Percentiles rank a stretch among this genome's conserved stretches.
Conservation (phyloP, 2,888 invertebrate species). For the Eilema caniola region DNA sequence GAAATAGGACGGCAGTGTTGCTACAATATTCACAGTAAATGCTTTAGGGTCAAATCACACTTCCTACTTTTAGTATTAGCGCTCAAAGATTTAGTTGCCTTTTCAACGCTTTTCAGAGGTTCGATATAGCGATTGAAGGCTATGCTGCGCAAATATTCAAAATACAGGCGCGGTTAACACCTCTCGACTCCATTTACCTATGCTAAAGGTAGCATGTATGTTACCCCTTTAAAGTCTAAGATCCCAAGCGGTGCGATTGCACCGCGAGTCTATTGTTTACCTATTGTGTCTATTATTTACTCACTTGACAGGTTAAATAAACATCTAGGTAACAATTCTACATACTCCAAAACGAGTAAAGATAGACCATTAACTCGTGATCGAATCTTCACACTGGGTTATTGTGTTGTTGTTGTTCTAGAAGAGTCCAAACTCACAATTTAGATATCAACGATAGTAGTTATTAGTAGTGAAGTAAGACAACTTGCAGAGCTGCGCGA, state of each 20-base stretch:
- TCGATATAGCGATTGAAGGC: neutral
- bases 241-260: too few relatives aligned
- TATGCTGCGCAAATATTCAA: neutral
- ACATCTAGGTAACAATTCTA: slow-evolving; percentile 7
- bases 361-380: neutral
- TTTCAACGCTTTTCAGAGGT: neutral
- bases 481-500: neutral
- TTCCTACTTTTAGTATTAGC: neutral
- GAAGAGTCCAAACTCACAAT: neutral
- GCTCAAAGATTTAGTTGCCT: too few relatives aligned
- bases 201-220: neutral
- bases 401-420: neutral
- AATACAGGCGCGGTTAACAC: neutral
- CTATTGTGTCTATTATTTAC: too few relatives aligned
- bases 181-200: neutral
- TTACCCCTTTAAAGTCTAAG: too few relatives aligned
- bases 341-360: neutral
- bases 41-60: neutral
- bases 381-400: neutral
- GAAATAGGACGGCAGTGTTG: slow-evolving; percentile 21
- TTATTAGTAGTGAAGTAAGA: neutral
- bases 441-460: neutral
- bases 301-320: too few relatives aligned
- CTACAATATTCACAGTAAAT: slow-evolving; percentile 19
- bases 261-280: too few relatives aligned